phyloP scores from a whole-genome alignment of 1,140 invertebrate genomes.

The Drosophila erecta region DNA sequence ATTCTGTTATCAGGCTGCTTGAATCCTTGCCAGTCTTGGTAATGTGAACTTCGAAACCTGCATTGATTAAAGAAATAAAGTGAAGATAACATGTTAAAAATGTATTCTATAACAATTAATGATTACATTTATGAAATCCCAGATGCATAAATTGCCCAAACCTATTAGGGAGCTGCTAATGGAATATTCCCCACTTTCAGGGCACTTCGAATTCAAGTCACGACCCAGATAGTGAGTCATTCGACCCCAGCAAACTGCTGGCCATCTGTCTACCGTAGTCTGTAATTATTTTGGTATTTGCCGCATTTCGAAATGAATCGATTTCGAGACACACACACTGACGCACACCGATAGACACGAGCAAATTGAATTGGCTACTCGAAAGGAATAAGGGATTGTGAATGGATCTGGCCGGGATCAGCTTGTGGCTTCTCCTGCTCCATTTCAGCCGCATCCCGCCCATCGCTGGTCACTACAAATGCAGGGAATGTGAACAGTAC shows the following conservation, averaged over 20 bases:
- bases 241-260: background rate
- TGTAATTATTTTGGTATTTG: slow-evolving; percentile 4
- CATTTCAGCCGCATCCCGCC: background rate
- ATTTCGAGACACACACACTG: slow-evolving; percentile 8
- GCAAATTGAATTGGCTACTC: background rate
- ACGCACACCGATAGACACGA: slow-evolving; percentile 2
- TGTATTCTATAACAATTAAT: background rate
- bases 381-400: background rate
- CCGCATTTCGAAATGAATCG: slow-evolving; percentile 8
- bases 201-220: background rate
- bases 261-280: slow-evolving; percentile 2
- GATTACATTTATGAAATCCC: background rate
- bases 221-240: slow-evolving; percentile 7
- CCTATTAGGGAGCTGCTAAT: background rate
- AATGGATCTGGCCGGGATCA: slow-evolving; percentile 1
- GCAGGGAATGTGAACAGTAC: background rate
- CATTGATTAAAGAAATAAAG: background rate
- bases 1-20: too few species aligned
- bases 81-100: too few species aligned
- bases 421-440: background rate
- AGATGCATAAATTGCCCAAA: background rate
- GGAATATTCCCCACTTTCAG: background rate
- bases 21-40: too few species aligned
- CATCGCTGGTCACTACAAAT: too few species aligned
- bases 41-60: background rate